phyloP scores from a whole-genome alignment of 2,888 invertebrate genomes.

The Nycteola revayana region DNA sequence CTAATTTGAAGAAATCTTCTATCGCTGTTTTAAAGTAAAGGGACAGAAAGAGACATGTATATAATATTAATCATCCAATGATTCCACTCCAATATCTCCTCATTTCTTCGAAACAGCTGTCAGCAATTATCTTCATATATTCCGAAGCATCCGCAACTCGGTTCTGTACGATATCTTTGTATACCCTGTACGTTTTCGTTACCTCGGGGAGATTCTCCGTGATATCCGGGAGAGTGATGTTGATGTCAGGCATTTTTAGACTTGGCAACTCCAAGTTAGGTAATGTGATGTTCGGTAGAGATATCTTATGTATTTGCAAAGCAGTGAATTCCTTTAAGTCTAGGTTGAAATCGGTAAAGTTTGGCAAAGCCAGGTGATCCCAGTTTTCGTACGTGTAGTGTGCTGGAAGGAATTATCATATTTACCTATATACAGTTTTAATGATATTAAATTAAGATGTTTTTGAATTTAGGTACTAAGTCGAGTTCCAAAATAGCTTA shows the following conservation, averaged over 20 bases:
- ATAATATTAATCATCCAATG: conserved; percentile 44
- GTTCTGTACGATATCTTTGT: conserved; percentile 74
- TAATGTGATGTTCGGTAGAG: conserved; percentile 45
- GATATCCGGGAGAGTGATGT: conserved; percentile 57
- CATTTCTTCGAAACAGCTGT: conserved; percentile 76
- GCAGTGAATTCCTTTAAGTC: conserved; percentile 62
- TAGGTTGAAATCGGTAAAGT: conserved; percentile 71
- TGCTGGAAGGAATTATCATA: conserved; percentile 63
- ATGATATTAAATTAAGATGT: too few relatives aligned
- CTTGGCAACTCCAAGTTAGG: conserved; percentile 47
- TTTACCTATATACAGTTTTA: too few relatives aligned
- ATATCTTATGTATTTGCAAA: conserved; percentile 42
- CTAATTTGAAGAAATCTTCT: too few relatives aligned
- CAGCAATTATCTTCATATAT: conserved; percentile 75
- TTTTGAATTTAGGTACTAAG: too few relatives aligned
- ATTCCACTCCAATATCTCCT: conserved; percentile 62
- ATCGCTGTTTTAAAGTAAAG: conserved; percentile 3
- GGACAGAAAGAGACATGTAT: not conserved
- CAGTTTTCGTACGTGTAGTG: conserved; percentile 76
- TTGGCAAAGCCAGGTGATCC: conserved; percentile 65
- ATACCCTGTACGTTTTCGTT: conserved; percentile 59
- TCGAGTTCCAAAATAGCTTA: too few relatives aligned
- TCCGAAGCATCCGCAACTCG: conserved; percentile 75
- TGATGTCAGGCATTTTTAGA: conserved; percentile 50
- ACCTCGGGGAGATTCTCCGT: conserved; percentile 61